phyloP scores from a whole-genome alignment of 1,140 invertebrate species.

The Drosophila virilis region DNA sequence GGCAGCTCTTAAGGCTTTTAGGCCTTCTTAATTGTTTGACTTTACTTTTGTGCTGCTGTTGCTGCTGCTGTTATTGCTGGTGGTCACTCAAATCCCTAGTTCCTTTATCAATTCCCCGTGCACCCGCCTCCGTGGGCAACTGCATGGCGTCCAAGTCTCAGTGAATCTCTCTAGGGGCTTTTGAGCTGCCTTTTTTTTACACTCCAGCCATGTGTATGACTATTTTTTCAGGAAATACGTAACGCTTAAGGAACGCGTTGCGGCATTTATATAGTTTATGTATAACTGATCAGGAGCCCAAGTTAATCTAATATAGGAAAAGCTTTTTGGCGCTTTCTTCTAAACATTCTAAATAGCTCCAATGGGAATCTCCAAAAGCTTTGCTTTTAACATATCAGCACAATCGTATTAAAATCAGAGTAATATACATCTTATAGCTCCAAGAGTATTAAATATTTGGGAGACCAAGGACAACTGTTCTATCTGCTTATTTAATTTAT shows the following conservation, averaged over 20 bases:
- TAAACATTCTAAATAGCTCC: too few relatives aligned
- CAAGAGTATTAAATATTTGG: not conserved
- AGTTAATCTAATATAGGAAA: too few relatives aligned
- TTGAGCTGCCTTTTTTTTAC: not conserved
- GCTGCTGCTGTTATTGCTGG: not conserved
- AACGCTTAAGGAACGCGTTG: not conserved
- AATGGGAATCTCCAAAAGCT: too few relatives aligned
- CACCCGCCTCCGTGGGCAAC: not conserved
- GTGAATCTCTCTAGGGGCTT: not conserved
- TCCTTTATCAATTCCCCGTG: not conserved
- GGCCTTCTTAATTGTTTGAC: constrained; percentile 70
- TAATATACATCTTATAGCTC: too few relatives aligned
- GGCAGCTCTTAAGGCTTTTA: constrained; percentile 66
- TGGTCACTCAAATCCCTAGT: constrained; percentile 22
- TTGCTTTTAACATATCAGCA: too few relatives aligned
- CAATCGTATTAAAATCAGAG: too few relatives aligned
- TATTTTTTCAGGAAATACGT: not conserved
- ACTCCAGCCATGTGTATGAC: too few relatives aligned
- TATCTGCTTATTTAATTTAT: constrained; percentile 31
- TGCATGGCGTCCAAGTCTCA: not conserved
- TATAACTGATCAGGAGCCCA: too few relatives aligned
- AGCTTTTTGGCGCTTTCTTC: too few relatives aligned
- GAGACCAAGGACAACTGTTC: not conserved
- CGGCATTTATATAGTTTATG: not conserved
- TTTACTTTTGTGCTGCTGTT: constrained; percentile 22